Evolutionary conservation across 2,113 vertebrate genomes (phyloP), one percentile per base, ranked within the genome.

Genomic region (Malaclemys terrapin): DNA sequence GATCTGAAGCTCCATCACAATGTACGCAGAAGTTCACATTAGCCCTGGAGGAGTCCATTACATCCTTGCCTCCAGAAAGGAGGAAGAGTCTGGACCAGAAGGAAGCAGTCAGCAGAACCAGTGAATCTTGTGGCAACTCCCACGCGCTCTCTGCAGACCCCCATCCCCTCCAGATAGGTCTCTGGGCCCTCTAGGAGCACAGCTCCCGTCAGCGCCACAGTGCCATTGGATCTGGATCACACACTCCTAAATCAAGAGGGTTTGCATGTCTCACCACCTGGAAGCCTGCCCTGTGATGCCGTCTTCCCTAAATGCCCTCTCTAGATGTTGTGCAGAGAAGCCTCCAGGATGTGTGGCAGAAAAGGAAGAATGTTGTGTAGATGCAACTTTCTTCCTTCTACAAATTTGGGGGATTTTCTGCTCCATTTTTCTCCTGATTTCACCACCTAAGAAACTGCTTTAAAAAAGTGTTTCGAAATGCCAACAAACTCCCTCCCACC

Each of bases 51-150:
- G 45, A 8, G 19, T 0, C 0, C 8, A 29, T 62, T 62, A 38
- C 35, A 72, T 10, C 42, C 25, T 80, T 62, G 82, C 76, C 52
- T 91, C 22, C 84, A 85, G 8, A 79, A 85, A 6, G 8, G 38
- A 10, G 5, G 42, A 94, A 76, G 25, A 57, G 25, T 27, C 10
- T 20, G n/a, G 0, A 0, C 5, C 16, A 50, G 50, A 0, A 45
- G 27, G 82, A 93, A 93, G 49, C 94, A 83, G 24, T 3, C 8
- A 85, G 45, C 2, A 81, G 59, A 88, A 93, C 17, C 27, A 47
- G 0, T 0, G 1, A 85, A 53, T 27, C 5, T 25, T 31, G 16
- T 54, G 47, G 75, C n/a, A 84, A 82, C 4, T 52, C 57, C 52
- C 25, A 84, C 17, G 19, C 7, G 17, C 65, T 20, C 57, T 10